phyloP scores from a whole-genome alignment of 2,888 invertebrate genomes.

The Anthrax anthrax region DNA sequence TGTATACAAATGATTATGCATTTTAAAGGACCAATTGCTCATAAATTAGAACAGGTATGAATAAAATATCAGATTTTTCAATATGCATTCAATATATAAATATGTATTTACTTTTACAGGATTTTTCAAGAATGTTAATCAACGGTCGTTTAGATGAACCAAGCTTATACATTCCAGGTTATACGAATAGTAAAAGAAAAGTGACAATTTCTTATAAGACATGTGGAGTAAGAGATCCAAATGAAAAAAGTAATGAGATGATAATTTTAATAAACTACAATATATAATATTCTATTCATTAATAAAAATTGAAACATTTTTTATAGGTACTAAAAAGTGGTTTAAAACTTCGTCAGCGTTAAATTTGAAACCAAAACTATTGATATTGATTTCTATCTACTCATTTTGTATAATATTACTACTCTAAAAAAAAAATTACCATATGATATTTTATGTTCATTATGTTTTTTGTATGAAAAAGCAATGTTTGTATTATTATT shows the following conservation, averaged over 20 bases:
- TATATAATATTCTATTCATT: too few species aligned
- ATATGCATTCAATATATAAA: background rate
- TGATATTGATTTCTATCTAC: too few species aligned
- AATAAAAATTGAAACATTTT: too few species aligned
- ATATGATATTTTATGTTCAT: too few species aligned
- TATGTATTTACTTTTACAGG: conserved; percentile 20
- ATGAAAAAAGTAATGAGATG: conserved; percentile 43
- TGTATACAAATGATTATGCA: conserved; percentile 78
- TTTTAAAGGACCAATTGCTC: conserved; percentile 72
- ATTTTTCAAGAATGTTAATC: conserved; percentile 57
- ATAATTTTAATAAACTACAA: too few species aligned
- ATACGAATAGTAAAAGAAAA: conserved; percentile 54
- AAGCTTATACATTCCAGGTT: conserved; percentile 65
- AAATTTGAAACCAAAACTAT: too few species aligned
- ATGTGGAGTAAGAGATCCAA: conserved; percentile 62
- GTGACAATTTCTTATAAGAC: conserved; percentile 55
- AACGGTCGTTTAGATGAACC: conserved; percentile 61
- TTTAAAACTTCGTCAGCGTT: too few species aligned
- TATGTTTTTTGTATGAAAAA: too few species aligned
- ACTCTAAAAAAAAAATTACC: too few species aligned
- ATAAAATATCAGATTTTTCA: background rate
- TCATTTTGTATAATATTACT: too few species aligned
- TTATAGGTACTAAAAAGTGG: too few species aligned
- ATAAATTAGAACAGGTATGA: conserved; percentile 56
- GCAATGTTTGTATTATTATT: too few species aligned